These are phyloP conservation scores for Camponotus fellah DNA, from an alignment of 2,888 invertebrate genomes.

Conservation along the genomic window DNA sequence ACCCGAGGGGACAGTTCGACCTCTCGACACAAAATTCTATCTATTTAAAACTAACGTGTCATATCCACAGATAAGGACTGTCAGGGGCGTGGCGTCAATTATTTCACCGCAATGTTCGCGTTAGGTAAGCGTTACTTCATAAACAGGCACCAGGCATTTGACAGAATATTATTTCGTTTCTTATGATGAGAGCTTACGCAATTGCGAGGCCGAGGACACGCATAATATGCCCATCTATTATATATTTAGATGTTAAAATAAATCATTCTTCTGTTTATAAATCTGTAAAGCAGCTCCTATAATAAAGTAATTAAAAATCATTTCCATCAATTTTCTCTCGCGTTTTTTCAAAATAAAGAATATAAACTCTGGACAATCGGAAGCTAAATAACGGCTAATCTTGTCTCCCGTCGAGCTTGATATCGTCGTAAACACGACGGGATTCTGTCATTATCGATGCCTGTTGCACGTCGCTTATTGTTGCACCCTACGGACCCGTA, in stretches of 20 bases:
- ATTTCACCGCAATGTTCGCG: constrained; percentile 37
- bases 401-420: background rate
- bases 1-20: constrained; percentile 49
- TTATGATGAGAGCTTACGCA: background rate
- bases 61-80: constrained; percentile 44
- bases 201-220: no score
- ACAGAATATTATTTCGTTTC: constrained; percentile 18
- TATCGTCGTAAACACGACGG: constrained; percentile 26
- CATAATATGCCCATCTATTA: background rate
- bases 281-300: background rate
- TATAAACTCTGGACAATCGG: background rate
- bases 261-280: background rate
- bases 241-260: background rate
- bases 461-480: constrained; percentile 40
- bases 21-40: constrained; percentile 54
- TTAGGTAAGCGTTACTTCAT: constrained; percentile 40
- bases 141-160: constrained; percentile 16
- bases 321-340: background rate
- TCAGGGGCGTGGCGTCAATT: constrained; percentile 45
- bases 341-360: no score
- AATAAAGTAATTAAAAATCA: background rate
- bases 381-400: background rate
- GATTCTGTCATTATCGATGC: constrained; percentile 36
- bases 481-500: constrained; percentile 38
- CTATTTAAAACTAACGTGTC: constrained; percentile 55